These are phyloP conservation scores for Barnardius zonarius DNA, from an alignment of 2,113 vertebrate species.

Conservation along the genomic window DNA sequence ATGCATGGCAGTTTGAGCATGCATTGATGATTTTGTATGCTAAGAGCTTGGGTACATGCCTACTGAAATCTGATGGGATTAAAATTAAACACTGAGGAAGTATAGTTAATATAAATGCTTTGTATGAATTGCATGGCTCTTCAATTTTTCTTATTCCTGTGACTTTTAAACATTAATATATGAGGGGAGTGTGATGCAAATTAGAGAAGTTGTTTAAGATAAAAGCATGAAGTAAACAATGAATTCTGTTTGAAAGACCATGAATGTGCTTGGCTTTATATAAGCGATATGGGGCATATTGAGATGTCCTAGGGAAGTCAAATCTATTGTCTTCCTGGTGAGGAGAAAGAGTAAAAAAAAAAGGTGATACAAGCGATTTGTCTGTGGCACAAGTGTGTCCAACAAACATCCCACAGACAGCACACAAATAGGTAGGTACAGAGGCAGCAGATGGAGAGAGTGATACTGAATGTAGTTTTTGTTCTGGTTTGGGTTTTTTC, in stretches of 20 bases:
- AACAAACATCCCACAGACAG: not conserved
- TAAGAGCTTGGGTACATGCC: conserved; percentile 7
- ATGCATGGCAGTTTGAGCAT: conserved; percentile 41
- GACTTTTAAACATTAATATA: not conserved
- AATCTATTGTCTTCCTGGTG: not conserved
- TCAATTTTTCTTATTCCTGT: not conserved
- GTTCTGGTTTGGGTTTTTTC: not conserved
- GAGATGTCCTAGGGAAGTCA: not conserved
- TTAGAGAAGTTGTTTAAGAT: not conserved
- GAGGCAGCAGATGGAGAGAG: not conserved
- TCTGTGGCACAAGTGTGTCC: not conserved
- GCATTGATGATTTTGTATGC: conserved; percentile 32
- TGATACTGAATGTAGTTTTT: not conserved
- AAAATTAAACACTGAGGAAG: conserved; percentile 45
- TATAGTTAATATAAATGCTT: conserved; percentile 14
- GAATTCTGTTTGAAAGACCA: not conserved
- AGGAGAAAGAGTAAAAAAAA: not conserved
- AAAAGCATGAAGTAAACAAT: not conserved
- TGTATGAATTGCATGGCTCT: conserved; percentile 43
- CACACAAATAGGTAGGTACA: not conserved
- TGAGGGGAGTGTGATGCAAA: not conserved
- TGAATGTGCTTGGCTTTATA: not conserved
- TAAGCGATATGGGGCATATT: not conserved
- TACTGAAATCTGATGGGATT: conserved; percentile 11
- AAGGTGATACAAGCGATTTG: not conserved